Evolutionary conservation across 2,888 invertebrate genomes (phyloP), one percentile per base, ranked within the genome.

Genomic region (Zygaena filipendulae): DNA sequence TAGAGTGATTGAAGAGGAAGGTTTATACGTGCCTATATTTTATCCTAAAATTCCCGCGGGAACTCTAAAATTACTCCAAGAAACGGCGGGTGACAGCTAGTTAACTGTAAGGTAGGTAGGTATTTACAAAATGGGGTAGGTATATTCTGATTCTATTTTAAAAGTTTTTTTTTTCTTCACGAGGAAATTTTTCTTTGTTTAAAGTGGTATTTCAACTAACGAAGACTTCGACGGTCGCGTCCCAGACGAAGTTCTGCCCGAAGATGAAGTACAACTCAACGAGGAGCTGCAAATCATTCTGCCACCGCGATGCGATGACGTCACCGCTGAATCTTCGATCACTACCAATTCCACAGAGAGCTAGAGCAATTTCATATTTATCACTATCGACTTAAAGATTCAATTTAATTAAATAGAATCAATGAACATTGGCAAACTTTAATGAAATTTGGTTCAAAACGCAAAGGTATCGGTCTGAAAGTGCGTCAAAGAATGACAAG

Each of bases 261-360:
- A 75, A 35, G 75, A 75, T 35, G 75, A 75, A 38, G 57, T 67
- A 1, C 67, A 59, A 31, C 45, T 68, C 3, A 54, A 59, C 30
- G 77, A 75, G 26, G 74, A 79, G 37, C 49, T 79, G 12, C 77
- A 77, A 35, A 74, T 75, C 11, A 71, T 79, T 7, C 52, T 79
- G 2, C 75, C 77, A 0, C 77, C 77, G 3, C 52, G 71, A 13
- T 62, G 62, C 38, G 75, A 74, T 36, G 74, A 77, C 47, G 52
- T 63, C 39, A 54, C 52, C 2, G 48, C 60, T 0, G 67, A 62
- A 10, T 60, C 67, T 2, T 59, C 64, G 2, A 43, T 47, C 5
- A 52, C 57, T 5, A 49, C 55, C 14, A 35, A 48, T 3, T 39
- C 55, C 8, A 43, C 43, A 10, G 52, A 55, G n/a, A n/a, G n/a